phyloP scores from a whole-genome alignment of 2,888 invertebrate species.

The Orthosia incerta region DNA sequence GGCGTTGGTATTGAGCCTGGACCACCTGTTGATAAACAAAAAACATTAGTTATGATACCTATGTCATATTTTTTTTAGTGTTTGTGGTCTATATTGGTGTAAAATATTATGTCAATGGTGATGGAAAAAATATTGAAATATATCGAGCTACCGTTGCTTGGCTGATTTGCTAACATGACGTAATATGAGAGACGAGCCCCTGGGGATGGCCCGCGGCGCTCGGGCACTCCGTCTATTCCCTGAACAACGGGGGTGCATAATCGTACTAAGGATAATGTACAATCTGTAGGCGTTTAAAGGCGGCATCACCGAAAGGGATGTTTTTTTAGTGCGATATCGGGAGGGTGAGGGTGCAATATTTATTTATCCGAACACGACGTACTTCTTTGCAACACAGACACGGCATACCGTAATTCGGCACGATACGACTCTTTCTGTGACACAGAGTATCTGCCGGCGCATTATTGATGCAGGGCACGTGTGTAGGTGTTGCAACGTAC shows the following conservation, averaged over 20 bases:
- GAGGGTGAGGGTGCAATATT: slow-evolving; percentile 91
- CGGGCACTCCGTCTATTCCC: slow-evolving; percentile 89
- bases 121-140: slow-evolving; percentile 61
- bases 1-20: slow-evolving; percentile 82
- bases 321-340: slow-evolving; percentile 89
- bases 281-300: slow-evolving; percentile 91
- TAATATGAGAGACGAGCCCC: slow-evolving; percentile 89
- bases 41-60: slow-evolving; percentile 4
- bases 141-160: slow-evolving; percentile 62
- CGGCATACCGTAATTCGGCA: slow-evolving; percentile 84
- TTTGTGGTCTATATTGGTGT: not conserved
- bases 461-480: slow-evolving; percentile 87
- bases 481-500: slow-evolving; percentile 77
- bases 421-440: slow-evolving; percentile 72
- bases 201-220: slow-evolving; percentile 82
- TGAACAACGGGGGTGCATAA: slow-evolving; percentile 91
- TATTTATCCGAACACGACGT: slow-evolving; percentile 88
- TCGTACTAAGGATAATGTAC: slow-evolving; percentile 91
- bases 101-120: slow-evolving; percentile 6
- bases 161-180: slow-evolving; percentile 86
- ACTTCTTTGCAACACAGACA: slow-evolving; percentile 86
- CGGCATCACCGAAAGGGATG: slow-evolving; percentile 90
- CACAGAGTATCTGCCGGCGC: slow-evolving; percentile 73
- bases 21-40: slow-evolving; percentile 86
- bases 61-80: not conserved